Evolutionary conservation across 2,797 vertebrate species (phyloP).

Genomic region (Pangasius mekongensis): DNA sequence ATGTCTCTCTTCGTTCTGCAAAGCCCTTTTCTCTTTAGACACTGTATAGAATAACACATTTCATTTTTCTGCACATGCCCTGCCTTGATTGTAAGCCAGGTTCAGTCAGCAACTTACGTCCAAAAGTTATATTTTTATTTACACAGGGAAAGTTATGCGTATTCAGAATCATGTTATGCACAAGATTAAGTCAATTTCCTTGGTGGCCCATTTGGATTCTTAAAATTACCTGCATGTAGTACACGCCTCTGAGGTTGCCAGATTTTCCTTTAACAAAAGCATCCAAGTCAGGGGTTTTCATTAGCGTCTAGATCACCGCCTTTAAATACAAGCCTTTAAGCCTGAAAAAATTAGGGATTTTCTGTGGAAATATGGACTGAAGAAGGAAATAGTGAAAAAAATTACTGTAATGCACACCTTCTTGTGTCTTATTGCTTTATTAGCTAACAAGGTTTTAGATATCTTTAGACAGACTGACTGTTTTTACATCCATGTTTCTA

Average conservation of each 20-base stretch:
- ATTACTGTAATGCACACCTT: background rate
- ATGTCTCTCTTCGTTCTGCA: background rate
- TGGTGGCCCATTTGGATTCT: background rate
- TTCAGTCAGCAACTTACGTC: background rate
- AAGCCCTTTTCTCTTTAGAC: background rate
- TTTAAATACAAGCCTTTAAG: background rate
- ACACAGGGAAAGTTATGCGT: background rate
- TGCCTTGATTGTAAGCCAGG: background rate
- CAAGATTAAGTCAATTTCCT: background rate
- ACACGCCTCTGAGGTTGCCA: background rate
- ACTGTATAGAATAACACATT: background rate
- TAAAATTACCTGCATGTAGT: background rate
- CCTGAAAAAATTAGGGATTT: background rate
- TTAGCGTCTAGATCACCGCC: background rate
- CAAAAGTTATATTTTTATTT: background rate
- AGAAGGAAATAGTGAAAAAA: background rate
- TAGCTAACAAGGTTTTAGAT: background rate
- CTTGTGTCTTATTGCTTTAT: background rate
- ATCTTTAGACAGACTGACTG: background rate
- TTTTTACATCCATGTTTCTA: background rate
- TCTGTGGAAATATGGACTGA: background rate
- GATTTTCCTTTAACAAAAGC: background rate
- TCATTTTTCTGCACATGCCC: background rate
- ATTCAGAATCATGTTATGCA: background rate
- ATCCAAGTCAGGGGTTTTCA: background rate